These are phyloP conservation scores for Phaethon lepturus DNA, from an alignment of 2,113 vertebrate genomes.

Conservation along the genomic window DNA sequence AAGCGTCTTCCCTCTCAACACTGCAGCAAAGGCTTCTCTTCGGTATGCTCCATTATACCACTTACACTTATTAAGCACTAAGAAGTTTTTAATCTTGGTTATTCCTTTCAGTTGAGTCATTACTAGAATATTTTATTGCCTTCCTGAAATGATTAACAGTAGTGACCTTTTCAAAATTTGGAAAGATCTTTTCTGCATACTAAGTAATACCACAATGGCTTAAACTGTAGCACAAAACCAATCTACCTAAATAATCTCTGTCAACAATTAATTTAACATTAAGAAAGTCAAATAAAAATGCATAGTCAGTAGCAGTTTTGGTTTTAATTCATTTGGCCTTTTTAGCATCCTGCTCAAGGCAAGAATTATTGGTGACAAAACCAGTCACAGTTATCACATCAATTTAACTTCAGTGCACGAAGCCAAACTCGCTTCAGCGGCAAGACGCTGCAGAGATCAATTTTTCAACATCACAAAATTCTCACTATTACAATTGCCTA, in stretches of 20 bases:
- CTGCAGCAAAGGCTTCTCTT: background rate
- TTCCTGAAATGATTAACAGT: conserved; percentile 37
- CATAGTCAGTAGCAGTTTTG: background rate
- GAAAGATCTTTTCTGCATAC: conserved; percentile 4
- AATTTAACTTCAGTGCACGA: background rate
- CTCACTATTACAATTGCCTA: background rate
- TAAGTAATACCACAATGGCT: conserved; percentile 4
- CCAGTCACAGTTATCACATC: background rate
- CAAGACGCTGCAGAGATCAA: background rate
- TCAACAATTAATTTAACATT: conserved; percentile 15
- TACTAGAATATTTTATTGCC: background rate
- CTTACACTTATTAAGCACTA: background rate
- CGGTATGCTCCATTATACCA: background rate
- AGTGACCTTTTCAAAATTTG: conserved; percentile 40
- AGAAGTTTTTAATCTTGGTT: conserved; percentile 22
- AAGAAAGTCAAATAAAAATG: background rate
- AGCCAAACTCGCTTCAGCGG: background rate
- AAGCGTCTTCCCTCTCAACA: background rate
- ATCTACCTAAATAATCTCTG: background rate
- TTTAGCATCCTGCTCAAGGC: background rate
- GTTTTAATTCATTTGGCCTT: conserved; percentile 1
- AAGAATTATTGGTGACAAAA: conserved; percentile 8
- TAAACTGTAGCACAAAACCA: background rate
- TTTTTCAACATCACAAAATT: background rate
- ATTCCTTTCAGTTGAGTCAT: conserved; percentile 39